Evolutionary conservation across 2,797 vertebrate genomes (phyloP).

Genomic region (Pipistrellus kuhlii): DNA sequence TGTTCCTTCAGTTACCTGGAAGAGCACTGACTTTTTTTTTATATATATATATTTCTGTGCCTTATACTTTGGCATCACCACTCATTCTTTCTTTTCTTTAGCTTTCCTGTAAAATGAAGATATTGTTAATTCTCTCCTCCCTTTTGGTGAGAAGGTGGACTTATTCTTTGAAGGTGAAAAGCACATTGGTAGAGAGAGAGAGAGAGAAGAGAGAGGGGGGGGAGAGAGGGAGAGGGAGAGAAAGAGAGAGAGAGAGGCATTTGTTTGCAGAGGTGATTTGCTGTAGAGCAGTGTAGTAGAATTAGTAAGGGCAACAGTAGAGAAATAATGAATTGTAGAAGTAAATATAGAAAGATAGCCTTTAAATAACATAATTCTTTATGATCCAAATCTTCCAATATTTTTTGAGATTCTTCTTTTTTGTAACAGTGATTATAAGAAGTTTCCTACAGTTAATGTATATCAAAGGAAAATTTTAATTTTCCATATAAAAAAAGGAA

Average conservation of each 20-base stretch:
- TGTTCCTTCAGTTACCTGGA: background rate
- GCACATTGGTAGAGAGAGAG: background rate
- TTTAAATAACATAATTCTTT: background rate
- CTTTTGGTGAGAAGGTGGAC: background rate
- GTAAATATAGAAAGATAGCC: background rate
- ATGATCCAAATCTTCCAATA: background rate
- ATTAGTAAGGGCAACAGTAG: background rate
- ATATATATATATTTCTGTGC: background rate
- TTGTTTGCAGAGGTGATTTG: background rate
- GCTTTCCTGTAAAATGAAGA: conserved; percentile 24
- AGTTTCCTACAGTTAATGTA: background rate
- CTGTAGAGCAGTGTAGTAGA: background rate
- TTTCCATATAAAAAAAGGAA: background rate
- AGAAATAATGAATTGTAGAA: conserved; percentile 28
- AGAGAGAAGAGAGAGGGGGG: background rate
- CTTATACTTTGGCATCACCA: background rate
- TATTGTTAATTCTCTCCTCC: background rate
- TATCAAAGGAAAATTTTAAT: background rate
- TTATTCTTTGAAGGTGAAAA: conserved; percentile 52
- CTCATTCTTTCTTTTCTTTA: background rate
- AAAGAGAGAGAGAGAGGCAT: background rate
- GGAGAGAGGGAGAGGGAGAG: background rate
- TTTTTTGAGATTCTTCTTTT: background rate
- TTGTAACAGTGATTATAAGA: background rate
- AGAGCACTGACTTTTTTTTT: background rate